Conservation (phyloP, 2,888 invertebrate species). For the Spodoptera exigua region DNA sequence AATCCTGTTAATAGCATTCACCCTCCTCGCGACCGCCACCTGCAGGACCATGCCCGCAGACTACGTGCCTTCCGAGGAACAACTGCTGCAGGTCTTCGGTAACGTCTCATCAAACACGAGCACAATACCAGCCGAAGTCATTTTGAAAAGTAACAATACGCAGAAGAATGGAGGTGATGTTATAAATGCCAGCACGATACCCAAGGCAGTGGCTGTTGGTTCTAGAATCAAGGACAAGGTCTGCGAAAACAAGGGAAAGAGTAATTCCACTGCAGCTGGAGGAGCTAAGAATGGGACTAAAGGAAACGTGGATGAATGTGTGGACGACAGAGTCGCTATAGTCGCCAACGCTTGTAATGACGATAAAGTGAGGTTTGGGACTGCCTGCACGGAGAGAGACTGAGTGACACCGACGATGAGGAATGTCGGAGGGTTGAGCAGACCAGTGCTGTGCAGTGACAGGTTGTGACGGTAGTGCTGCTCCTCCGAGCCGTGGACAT, state of each 20-base stretch:
- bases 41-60: conserved; percentile 9
- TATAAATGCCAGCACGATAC: background rate
- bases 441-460: background rate
- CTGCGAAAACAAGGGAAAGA: background rate
- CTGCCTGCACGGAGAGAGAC: background rate
- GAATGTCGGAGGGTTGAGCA: background rate
- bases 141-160: background rate
- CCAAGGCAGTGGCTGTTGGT: conserved; percentile 4
- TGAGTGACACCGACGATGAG: no score
- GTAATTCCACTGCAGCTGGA: background rate
- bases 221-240: conserved; percentile 10
- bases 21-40: conserved; percentile 7
- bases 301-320: no score
- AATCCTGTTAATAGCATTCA: conserved; percentile 14
- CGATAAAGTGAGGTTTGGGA: background rate
- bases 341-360: background rate
- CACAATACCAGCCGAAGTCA: background rate
- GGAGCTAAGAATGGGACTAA: background rate
- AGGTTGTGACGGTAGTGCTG: no score
- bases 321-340: conserved; percentile 23
- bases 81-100: conserved; percentile 25
- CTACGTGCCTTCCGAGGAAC: conserved; percentile 14
- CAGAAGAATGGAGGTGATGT: conserved; percentile 15
- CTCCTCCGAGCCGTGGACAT: no score
- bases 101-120: background rate